Base-by-base conservation (phyloP, 2,888 invertebrate species). In the Acrocyrtus sp. region DNA sequence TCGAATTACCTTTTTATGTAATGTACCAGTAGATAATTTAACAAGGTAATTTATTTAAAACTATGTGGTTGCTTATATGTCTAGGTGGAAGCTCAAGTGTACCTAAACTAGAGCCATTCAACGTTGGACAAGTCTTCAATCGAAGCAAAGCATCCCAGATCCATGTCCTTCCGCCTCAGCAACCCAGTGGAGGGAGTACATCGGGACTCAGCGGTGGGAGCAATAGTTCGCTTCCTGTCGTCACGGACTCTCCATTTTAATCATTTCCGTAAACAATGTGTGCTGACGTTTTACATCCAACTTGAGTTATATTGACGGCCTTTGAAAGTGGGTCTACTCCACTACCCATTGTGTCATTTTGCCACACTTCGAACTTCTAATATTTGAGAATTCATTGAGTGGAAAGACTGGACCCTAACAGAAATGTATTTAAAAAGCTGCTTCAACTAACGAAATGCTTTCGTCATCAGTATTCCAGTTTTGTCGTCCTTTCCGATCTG, bases 121-220 rank as follows among this genome's bases (percentile, higher is more conserved):
- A 91, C 83, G 89, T 92, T 0, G 95, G 96, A 0, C 96, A 97
- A 85, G 93, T 97, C 21, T 97, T 95, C 86, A 96, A 96, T 85
- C 91, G 91, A 77, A 94, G 94, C 79, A 94, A 95, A 85, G 94
- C 94, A 68, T 90, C 90, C 83, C 96, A 96, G 85, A 91, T 96
- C 29, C 95, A 96, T 83, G 95, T 97, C 24, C 87, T 95, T 79
- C 88, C 86, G 5, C 85, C 85, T 6, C 79, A 77, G 27, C 81
- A 79, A 47, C 51, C 77, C 17, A 65, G 62, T 4, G 69, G 75
- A 24, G 61, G 72, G 27, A 62, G 67, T 17, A 70, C 39, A 22
- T 56, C 72, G 0, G 74, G 74, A 21, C 72, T 75, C 10, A 75
- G 75, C 43, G 75, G 75, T 34, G 75, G 75, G 19, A 65, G 73